Evolutionary conservation across 2,113 vertebrate species (phyloP).

Genomic region (Mormyrus lacerda): DNA sequence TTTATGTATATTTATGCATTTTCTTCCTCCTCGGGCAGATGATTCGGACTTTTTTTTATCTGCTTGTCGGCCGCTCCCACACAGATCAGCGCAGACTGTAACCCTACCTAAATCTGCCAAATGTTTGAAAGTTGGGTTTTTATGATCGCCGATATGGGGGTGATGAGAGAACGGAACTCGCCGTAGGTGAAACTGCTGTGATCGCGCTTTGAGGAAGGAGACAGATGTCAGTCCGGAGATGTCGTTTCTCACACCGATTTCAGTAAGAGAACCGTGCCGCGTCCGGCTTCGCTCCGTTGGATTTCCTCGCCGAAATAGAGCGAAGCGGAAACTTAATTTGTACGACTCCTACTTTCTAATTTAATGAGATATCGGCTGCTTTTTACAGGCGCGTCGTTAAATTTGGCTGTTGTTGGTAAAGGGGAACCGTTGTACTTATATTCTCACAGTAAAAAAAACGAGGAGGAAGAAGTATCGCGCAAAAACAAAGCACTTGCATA

Average conservation of each 20-base stretch:
- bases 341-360: neutral
- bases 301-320: neutral
- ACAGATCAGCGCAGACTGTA: neutral
- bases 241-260: neutral
- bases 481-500: conserved; percentile 6
- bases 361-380: neutral
- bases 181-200: neutral
- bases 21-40: neutral
- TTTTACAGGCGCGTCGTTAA: neutral
- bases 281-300: neutral
- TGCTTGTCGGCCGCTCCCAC: neutral
- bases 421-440: neutral
- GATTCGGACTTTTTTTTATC: neutral
- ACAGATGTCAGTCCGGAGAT: neutral
- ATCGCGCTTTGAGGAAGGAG: conserved; percentile 8
- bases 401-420: neutral
- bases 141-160: neutral
- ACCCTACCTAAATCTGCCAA: neutral
- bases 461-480: conserved; percentile 9
- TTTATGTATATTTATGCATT: neutral
- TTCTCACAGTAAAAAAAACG: neutral
- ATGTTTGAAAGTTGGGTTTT: conserved; percentile 8
- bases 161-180: neutral
- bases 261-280: neutral
- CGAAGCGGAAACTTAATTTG: neutral